Conservation (phyloP, 2,888 invertebrate species). For the Pristionchus fissidentatus region DNA sequence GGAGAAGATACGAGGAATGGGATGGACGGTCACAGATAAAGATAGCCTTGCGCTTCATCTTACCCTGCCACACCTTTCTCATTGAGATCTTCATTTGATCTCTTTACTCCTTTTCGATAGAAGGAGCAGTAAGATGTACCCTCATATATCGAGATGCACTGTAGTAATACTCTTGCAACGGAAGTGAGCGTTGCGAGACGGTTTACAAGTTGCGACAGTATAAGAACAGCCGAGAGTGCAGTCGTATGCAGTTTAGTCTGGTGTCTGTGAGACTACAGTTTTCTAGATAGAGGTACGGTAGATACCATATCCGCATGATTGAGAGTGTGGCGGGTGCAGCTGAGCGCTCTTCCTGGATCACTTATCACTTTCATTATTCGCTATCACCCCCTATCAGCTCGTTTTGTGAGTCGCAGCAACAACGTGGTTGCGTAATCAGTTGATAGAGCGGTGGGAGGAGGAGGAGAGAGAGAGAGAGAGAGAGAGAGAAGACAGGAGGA, state of each 20-base stretch:
- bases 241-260: no score
- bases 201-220: slow-evolving; percentile 12
- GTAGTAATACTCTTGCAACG: neutral
- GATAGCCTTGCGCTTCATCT: neutral
- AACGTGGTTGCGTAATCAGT: slow-evolving; percentile 11
- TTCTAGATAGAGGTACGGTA: no score
- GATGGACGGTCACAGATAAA: neutral
- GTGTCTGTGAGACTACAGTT: no score
- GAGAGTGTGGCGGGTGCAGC: no score
- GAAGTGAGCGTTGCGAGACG: neutral
- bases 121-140: neutral
- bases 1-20: neutral
- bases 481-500: neutral
- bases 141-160: neutral
- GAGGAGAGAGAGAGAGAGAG: neutral
- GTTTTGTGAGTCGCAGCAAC: slow-evolving; percentile 13
- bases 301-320: no score
- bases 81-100: neutral
- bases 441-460: neutral
- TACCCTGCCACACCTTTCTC: neutral
- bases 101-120: neutral
- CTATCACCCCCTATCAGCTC: slow-evolving; percentile 17
- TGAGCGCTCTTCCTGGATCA: neutral
- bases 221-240: no score
- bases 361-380: slow-evolving; percentile 20